Evolutionary conservation across 2,888 invertebrate genomes (phyloP).

Genomic region (Rhogogaster chlorosoma): DNA sequence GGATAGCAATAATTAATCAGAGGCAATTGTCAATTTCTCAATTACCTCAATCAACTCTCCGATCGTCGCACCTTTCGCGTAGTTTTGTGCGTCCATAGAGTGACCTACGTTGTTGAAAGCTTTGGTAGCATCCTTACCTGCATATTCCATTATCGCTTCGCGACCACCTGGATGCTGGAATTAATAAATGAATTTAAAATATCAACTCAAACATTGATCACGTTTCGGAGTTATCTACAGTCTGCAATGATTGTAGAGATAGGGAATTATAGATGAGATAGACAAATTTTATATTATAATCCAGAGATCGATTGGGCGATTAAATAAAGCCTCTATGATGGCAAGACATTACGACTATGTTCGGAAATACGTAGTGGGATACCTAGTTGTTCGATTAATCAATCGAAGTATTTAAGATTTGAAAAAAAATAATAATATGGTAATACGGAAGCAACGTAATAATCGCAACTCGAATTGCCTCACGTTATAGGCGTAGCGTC

Average conservation of each 20-base stretch:
- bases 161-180: conserved; percentile 86
- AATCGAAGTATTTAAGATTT: no score
- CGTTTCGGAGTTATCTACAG: not conserved
- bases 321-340: not conserved
- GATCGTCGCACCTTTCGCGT: conserved; percentile 82
- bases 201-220: not conserved
- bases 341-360: not conserved
- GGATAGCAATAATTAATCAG: not conserved
- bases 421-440: not conserved
- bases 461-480: no score
- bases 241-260: not conserved
- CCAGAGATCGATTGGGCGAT: not conserved
- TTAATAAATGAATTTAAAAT: not conserved
- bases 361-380: not conserved
- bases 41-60: conserved; percentile 83
- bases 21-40: not conserved
- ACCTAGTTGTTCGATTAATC: not conserved
- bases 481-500: no score
- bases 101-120: conserved; percentile 85
- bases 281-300: not conserved
- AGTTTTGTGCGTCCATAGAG: conserved; percentile 82
- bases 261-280: not conserved
- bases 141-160: conserved; percentile 83
- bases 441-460: not conserved
- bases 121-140: conserved; percentile 84